Percentiles rank a stretch among this genome's conserved stretches.
These are phyloP conservation scores for Habropoda laboriosa DNA, from an alignment of 1,140 invertebrate species.

Conservation along the genomic window DNA sequence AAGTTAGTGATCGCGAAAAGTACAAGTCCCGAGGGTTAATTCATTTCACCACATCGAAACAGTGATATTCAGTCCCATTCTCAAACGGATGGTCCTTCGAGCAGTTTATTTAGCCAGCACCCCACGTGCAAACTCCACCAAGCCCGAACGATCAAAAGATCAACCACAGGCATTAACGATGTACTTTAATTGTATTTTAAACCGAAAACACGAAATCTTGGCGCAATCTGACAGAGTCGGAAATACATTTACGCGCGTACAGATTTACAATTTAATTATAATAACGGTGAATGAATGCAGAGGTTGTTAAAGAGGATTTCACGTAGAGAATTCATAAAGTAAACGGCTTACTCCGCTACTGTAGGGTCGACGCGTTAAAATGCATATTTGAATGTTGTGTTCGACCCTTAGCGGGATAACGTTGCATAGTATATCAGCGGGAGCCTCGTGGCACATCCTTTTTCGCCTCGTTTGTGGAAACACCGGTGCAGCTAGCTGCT, in stretches of 20 bases:
- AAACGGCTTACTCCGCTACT: neutral
- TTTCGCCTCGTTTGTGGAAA: constrained; percentile 61
- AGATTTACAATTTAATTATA: constrained; percentile 45
- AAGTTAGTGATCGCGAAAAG: too few species aligned
- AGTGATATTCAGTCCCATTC: too few species aligned
- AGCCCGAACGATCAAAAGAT: too few species aligned
- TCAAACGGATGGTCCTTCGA: too few species aligned
- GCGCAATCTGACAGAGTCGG: neutral
- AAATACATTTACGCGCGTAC: constrained; percentile 12
- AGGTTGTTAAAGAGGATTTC: constrained; percentile 17
- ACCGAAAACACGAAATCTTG: neutral
- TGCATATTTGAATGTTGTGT: constrained; percentile 23
- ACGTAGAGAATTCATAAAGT: constrained; percentile 16
- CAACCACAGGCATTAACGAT: too few species aligned
- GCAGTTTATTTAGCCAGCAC: too few species aligned
- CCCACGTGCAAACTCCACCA: too few species aligned
- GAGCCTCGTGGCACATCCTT: constrained; percentile 17
- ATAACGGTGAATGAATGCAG: neutral
- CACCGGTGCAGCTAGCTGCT: constrained; percentile 25
- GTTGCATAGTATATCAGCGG: constrained; percentile 4
- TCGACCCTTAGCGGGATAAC: constrained; percentile 3
- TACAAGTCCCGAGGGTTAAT: too few species aligned
- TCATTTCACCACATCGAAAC: too few species aligned
- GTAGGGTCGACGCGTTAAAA: constrained; percentile 13
- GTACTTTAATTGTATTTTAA: too few species aligned